A percentile compares a stretch with the other conserved stretches of the same genome.
These are phyloP conservation scores for Sycophaga agraensis DNA, from an alignment of 1,140 invertebrate species.

Conservation along the genomic window DNA sequence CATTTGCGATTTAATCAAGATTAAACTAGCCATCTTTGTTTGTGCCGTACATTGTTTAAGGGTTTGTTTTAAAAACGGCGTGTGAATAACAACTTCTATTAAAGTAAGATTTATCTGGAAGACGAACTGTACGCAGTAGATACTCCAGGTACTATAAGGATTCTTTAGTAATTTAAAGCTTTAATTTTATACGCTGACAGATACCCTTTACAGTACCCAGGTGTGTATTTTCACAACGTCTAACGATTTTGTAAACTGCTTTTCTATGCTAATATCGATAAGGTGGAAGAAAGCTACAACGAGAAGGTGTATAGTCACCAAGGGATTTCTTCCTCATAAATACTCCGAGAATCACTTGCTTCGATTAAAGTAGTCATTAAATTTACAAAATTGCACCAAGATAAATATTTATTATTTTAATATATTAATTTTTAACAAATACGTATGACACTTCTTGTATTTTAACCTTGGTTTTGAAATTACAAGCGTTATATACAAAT, in stretches of 20 bases:
- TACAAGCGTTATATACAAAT: too few species aligned
- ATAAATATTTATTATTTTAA: too few species aligned
- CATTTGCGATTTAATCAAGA: too few species aligned
- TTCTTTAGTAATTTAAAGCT: constrained; percentile 44
- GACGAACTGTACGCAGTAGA: neutral
- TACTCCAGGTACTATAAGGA: constrained; percentile 4
- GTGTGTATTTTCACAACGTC: constrained; percentile 46
- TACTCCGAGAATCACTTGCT: constrained; percentile 45
- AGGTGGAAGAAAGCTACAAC: constrained; percentile 42
- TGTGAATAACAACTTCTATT: neutral
- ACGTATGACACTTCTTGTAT: too few species aligned
- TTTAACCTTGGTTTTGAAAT: too few species aligned
- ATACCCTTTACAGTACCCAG: constrained; percentile 50
- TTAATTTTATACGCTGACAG: constrained; percentile 45
- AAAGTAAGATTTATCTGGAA: too few species aligned
- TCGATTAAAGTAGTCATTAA: constrained; percentile 31
- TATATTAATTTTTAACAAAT: too few species aligned
- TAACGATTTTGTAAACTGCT: constrained; percentile 57
- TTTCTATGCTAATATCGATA: constrained; percentile 57
- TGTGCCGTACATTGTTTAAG: neutral
- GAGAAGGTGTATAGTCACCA: constrained; percentile 32
- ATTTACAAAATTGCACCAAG: neutral
- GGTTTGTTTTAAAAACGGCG: neutral
- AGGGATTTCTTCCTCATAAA: constrained; percentile 38
- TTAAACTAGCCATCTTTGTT: neutral